phyloP scores from a whole-genome alignment of 2,797 vertebrate species.

The Rachycentron canadum region DNA sequence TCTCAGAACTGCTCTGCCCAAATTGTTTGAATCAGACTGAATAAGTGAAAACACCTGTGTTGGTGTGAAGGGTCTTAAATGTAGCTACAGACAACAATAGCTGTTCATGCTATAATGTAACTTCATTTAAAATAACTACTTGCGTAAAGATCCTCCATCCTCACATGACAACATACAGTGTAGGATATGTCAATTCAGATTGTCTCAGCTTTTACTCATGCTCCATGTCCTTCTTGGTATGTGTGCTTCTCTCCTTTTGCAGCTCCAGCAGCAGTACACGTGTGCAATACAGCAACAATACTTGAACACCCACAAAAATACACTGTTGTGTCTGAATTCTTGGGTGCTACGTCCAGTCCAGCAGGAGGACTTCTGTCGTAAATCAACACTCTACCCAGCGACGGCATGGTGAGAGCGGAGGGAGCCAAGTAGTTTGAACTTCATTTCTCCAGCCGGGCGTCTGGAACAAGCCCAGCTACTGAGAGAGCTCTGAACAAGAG shows the following conservation, averaged over 20 bases:
- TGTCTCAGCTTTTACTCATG: background rate
- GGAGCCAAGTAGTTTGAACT: conserved; percentile 75
- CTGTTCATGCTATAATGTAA: background rate
- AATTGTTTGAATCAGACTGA: background rate
- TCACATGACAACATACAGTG: background rate
- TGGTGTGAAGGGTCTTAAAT: background rate
- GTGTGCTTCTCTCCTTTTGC: conserved; percentile 13
- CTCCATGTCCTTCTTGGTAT: background rate
- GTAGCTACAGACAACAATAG: conserved; percentile 6
- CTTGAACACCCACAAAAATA: conserved; percentile 29
- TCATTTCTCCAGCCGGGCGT: conserved; percentile 63
- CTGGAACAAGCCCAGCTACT: conserved; percentile 76
- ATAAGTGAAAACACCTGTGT: conserved; percentile 35
- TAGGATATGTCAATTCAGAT: conserved; percentile 12
- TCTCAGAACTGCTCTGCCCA: background rate
- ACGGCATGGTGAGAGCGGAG: conserved; percentile 58
- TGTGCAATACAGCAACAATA: conserved; percentile 28
- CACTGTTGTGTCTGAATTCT: conserved; percentile 50
- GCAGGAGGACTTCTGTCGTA: conserved; percentile 49
- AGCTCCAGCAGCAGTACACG: background rate
- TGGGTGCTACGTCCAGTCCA: conserved; percentile 39
- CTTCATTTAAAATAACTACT: background rate
- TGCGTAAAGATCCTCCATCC: background rate
- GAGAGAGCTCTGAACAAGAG: conserved; percentile 71
- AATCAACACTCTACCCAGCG: conserved; percentile 59